These are phyloP conservation scores for Cepaea hortensis DNA, from an alignment of 2,888 invertebrate species.

Conservation along the genomic window DNA sequence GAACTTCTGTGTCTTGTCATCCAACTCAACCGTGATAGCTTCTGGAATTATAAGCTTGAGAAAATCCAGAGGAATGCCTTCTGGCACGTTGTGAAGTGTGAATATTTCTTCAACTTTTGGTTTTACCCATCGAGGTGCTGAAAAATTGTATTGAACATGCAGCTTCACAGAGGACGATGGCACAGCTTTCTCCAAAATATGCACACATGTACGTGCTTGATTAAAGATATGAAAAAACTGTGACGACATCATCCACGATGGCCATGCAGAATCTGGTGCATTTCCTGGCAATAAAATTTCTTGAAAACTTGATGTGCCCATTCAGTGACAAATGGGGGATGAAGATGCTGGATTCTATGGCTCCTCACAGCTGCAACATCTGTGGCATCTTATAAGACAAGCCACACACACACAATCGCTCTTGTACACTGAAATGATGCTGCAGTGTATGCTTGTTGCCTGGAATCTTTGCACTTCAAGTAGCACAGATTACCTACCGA, in stretches of 20 bases:
- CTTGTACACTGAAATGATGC: too few species aligned
- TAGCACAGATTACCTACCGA: neutral
- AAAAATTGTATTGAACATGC: constrained; percentile 34
- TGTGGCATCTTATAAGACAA: too few species aligned
- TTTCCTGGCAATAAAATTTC: neutral
- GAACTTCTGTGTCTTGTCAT: constrained; percentile 32
- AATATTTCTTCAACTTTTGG: constrained; percentile 41
- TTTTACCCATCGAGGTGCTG: constrained; percentile 40
- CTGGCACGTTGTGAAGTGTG: constrained; percentile 39
- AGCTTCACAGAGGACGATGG: neutral
- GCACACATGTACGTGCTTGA: neutral
- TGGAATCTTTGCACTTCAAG: neutral
- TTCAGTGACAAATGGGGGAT: too few species aligned
- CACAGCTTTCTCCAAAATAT: constrained; percentile 18
- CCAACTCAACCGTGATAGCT: constrained; percentile 38
- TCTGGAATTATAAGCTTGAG: constrained; percentile 38
- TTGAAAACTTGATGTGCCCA: too few species aligned
- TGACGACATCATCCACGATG: neutral
- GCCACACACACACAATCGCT: too few species aligned
- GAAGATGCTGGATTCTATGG: too few species aligned
- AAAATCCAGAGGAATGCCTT: constrained; percentile 39
- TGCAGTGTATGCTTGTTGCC: too few species aligned
- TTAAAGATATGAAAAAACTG: neutral
- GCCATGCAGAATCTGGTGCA: neutral
- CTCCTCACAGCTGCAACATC: too few species aligned